A percentile compares a stretch with the other conserved stretches of the same genome.
These are phyloP conservation scores for Alectoris magna DNA, from an alignment of 2,797 vertebrate species.

Conservation along the genomic window DNA sequence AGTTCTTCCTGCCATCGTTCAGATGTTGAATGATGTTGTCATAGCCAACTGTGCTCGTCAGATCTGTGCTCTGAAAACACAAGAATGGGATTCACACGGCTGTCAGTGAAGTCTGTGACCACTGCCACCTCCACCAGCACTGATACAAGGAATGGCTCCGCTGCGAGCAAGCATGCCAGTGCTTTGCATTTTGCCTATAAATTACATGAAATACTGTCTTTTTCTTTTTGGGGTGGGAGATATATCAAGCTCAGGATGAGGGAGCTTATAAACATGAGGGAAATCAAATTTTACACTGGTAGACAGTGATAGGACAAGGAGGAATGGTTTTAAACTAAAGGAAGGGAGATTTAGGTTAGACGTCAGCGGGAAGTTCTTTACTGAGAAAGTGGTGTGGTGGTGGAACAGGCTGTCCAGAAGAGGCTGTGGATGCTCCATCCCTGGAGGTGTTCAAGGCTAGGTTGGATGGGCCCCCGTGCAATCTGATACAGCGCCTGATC, in stretches of 20 bases:
- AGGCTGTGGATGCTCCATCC: no score
- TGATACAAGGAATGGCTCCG: background rate
- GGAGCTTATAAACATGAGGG: no score
- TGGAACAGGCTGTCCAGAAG: no score
- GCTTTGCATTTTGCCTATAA: background rate
- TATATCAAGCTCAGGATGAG: background rate
- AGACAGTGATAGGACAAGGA: no score
- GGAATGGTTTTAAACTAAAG: no score
- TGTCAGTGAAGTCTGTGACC: accelerated
- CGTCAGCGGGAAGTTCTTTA: no score
- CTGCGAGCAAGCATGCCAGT: background rate
- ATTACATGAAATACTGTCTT: background rate
- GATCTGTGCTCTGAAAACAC: slow-evolving; percentile 84
- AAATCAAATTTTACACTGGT: no score
- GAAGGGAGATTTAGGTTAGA: no score
- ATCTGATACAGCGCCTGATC: no score
- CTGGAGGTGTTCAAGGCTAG: no score
- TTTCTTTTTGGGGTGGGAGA: background rate
- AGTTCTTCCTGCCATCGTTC: slow-evolving; percentile 91
- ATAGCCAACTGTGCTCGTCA: slow-evolving; percentile 89
- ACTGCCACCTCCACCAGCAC: background rate
- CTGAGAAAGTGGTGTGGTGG: no score
- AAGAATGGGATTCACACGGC: background rate
- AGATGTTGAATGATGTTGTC: slow-evolving; percentile 92
- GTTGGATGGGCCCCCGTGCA: no score